These are phyloP conservation scores for Poicephalus meyeri DNA, from an alignment of 2,113 vertebrate genomes.

Conservation along the genomic window DNA sequence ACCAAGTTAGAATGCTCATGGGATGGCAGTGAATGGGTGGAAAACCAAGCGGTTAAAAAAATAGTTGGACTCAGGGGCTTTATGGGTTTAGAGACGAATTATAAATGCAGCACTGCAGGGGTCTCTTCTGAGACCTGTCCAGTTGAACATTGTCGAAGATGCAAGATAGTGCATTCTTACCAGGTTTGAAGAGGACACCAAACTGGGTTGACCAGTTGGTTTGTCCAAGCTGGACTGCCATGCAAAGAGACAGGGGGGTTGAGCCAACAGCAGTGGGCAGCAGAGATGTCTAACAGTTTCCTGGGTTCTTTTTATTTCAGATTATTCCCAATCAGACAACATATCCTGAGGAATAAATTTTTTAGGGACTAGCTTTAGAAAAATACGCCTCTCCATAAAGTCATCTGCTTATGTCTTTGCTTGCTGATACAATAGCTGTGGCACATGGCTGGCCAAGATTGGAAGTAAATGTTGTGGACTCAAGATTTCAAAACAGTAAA, in stretches of 20 bases:
- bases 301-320: neutral
- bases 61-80: neutral
- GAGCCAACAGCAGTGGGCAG: neutral
- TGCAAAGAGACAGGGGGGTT: neutral
- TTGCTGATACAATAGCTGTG: neutral
- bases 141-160: neutral
- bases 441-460: neutral
- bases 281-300: neutral
- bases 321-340: neutral
- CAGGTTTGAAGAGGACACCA: neutral
- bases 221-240: neutral
- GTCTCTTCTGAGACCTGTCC: neutral
- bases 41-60: neutral
- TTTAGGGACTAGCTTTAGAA: neutral
- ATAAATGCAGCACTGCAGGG: neutral
- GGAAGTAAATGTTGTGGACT: neutral
- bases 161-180: neutral
- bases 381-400: neutral
- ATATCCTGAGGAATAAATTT: neutral
- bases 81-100: neutral
- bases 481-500: neutral
- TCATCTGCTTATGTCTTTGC: neutral
- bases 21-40: neutral
- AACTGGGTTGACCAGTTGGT: too few relatives aligned
- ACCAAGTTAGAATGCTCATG: neutral